Evolutionary conservation across 2,113 vertebrate genomes (phyloP).

Genomic region (Xenopus laevis): DNA sequence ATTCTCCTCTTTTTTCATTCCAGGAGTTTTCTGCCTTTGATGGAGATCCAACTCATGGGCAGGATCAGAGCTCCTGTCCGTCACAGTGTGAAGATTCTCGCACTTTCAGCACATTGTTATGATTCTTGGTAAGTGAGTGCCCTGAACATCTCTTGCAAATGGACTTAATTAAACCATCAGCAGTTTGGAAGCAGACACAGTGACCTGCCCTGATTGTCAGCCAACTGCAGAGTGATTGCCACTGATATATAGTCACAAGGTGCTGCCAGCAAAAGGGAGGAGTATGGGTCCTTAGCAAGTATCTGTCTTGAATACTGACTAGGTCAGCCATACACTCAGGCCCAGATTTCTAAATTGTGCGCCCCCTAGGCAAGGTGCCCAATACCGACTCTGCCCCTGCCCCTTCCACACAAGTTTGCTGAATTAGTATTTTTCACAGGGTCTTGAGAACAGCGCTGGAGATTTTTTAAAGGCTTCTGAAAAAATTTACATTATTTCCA

Average conservation of each 20-base stretch:
- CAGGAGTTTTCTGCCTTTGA: neutral
- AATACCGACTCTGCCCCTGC: too few species aligned
- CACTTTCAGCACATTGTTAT: neutral
- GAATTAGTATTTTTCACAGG: too few species aligned
- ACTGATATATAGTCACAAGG: too few species aligned
- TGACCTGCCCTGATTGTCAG: neutral
- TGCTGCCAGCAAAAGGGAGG: neutral
- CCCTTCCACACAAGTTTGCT: too few species aligned
- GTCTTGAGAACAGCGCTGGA: too few species aligned
- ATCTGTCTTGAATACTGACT: too few species aligned
- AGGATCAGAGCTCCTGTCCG: constrained; percentile 5
- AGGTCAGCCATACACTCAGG: too few species aligned
- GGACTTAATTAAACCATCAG: constrained; percentile 31
- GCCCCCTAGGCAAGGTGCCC: too few species aligned
- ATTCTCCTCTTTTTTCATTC: neutral
- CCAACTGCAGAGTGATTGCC: neutral
- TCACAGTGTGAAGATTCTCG: neutral
- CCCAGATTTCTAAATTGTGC: too few species aligned
- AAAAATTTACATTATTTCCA: too few species aligned
- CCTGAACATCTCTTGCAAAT: constrained; percentile 12
- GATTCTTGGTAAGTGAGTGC: constrained; percentile 14
- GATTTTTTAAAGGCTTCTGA: too few species aligned
- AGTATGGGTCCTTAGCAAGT: too few species aligned
- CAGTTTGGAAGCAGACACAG: neutral
- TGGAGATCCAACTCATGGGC: neutral